Evolutionary conservation across 2,888 invertebrate species (phyloP), one percentile per base, ranked within the genome.

Genomic region (Venusia cambrica): DNA sequence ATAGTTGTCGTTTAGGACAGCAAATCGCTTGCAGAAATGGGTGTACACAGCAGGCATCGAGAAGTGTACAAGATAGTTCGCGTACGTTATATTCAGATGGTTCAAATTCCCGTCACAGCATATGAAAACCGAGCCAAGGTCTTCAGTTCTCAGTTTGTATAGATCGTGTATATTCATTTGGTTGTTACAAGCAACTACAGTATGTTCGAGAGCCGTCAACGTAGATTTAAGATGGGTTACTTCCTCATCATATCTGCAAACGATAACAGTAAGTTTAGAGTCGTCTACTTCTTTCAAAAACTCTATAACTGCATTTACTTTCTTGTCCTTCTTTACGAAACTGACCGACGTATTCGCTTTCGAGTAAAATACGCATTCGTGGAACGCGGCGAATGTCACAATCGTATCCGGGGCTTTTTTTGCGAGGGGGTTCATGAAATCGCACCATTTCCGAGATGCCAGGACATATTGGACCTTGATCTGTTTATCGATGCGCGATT

Each of bases 281-380:
- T 57, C 59, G 16, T 87, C 73, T 6, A 83, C 71, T 15, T 80
- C 66, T 31, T 75, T 65, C 4, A 92, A 45, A 48, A 91, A 80
- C 4, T 85, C 89, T 57, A 84, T 47, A 17, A 90, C 59, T 12
- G 63, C 61, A 1, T 71, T 49, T 1, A 73, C 34, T 67, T 90
- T 92, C 2, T 73, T 68, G 1, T 74, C 64, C 4, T 76, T 69
- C 11, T 68, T 64, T 1, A 80, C 63, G 22, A 78, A 79, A 33
- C 66, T 66, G 0, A 83, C 73, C 0, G 71, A 57, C 6, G 75
- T 79, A n/a, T 58, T 77, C 38, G 46, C 88, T 74, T 64, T 89
- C 50, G 91, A 92, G 71, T 93, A 95, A 5, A 94, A 74, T 0
- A 93, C 90, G 24, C 93, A 93, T 73, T 95, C 95, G 48, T 93